Base-by-base conservation (phyloP, 2,888 invertebrate genomes). In the Mamestra brassicae region DNA sequence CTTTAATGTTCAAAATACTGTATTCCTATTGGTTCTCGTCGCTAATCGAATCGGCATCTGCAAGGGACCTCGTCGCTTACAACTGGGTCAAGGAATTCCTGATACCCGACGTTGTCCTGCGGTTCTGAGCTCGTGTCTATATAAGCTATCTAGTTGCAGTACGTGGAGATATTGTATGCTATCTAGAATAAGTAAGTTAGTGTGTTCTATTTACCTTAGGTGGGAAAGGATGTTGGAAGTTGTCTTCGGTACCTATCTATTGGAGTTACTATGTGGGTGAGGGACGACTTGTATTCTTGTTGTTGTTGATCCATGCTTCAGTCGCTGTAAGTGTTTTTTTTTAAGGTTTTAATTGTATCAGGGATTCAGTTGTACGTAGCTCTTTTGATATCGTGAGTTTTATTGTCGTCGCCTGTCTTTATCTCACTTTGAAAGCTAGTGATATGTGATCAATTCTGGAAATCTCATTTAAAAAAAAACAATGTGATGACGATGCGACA, bases 71-170 rank as follows among this genome's bases (percentile, higher is more conserved):
- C 66, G 74, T 61, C 57, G 64, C 70, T 61, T 57, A 47, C 36
- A 85, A 79, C 38, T 87, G 67, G 86, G 86, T 87, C 86, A 87
- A 87, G 86, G 87, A 78, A 83, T 87, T 73, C 50, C 62, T 70
- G 69, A 68, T 78, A 68, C 69, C 61, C 58, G 66, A 78, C 57
- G 75, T 74, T 60, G 71, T 85, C 85, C 79, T 85, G 72, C 72
- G 60, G 71, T 81, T 78, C 67, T 60, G 13, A 60, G 61, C 47
- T 71, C 34, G 34, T 60, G 11, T 66, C 66, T 71, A 36, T 68
- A 45, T 74, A 62, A 64, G 67, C 62, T 65, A 76, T n/a, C n/a
- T 69, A 60, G 47, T 3, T 73, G 45, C 38, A 57, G n/a, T 17
- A 57, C 11, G 13, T 77, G 45, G 13, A 54, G n/a, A 61, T 50